Conservation (phyloP, 2,113 vertebrate genomes). For the Menidia beryllina region DNA sequence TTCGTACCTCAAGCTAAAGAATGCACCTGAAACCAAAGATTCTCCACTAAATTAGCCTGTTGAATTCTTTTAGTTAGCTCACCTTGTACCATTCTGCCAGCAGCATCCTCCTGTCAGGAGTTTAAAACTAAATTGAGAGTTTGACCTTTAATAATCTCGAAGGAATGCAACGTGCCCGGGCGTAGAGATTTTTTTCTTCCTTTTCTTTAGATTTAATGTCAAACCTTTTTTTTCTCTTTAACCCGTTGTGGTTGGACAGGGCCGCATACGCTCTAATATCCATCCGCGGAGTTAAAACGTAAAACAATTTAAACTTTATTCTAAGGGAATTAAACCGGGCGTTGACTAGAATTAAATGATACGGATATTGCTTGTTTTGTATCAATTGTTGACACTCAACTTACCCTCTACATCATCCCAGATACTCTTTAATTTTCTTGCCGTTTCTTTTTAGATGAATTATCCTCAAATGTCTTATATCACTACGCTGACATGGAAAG, state of each 20-base stretch:
- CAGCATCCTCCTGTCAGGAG: slow-evolving; percentile 37
- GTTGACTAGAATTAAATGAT: accelerated
- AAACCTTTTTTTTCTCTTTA: slow-evolving; percentile 50
- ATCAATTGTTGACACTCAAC: accelerated
- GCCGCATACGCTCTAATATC: slow-evolving; percentile 39
- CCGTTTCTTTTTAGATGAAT: background rate
- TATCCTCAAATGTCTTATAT: slow-evolving; percentile 16
- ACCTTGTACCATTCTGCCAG: slow-evolving; percentile 9
- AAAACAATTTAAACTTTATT: background rate
- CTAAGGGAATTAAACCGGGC: background rate
- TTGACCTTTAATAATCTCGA: slow-evolving; percentile 54
- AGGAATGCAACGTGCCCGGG: slow-evolving; percentile 66
- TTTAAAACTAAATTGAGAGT: slow-evolving; percentile 20
- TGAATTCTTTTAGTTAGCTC: background rate
- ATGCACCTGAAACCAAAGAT: no score
- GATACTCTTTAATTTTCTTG: no score
- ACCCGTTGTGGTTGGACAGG: slow-evolving; percentile 35
- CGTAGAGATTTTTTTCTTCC: slow-evolving; percentile 22
- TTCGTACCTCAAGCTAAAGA: no score
- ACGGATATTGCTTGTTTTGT: accelerated
- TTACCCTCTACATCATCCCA: no score
- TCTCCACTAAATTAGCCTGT: no score
- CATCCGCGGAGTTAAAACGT: slow-evolving; percentile 53
- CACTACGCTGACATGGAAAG: slow-evolving; percentile 58
- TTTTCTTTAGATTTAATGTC: slow-evolving; percentile 44